phyloP scores from a whole-genome alignment of 2,113 vertebrate genomes.

The Neopipo cinnamomea region DNA sequence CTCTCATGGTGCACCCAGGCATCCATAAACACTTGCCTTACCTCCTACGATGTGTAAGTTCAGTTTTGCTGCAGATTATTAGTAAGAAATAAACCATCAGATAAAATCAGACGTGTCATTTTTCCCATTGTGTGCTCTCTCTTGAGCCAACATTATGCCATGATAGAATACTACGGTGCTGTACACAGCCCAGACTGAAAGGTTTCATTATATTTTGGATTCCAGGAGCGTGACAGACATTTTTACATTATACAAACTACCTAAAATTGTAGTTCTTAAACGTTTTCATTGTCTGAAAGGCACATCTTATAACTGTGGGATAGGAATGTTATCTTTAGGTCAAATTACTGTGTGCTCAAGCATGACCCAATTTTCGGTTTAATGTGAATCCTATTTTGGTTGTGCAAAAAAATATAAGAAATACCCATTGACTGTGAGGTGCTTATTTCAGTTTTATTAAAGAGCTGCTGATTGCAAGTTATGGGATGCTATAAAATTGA shows the following conservation, averaged over 20 bases:
- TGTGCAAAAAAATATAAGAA: constrained; percentile 14
- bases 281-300: constrained; percentile 61
- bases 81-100: background rate
- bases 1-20: background rate
- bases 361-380: constrained; percentile 55
- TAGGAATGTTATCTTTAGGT: constrained; percentile 65
- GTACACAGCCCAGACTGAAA: background rate
- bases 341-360: constrained; percentile 66
- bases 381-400: constrained; percentile 46
- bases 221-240: background rate
- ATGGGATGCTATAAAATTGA: constrained; percentile 52
- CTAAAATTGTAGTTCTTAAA: constrained; percentile 44
- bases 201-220: constrained; percentile 36
- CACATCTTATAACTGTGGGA: constrained; percentile 26
- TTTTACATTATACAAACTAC: constrained; percentile 49
- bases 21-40: background rate
- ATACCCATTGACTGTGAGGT: constrained; percentile 33
- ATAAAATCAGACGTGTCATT: background rate
- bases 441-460: constrained; percentile 67
- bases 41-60: background rate
- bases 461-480: constrained; percentile 55
- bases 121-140: background rate
- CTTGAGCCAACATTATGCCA: background rate
- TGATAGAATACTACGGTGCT: background rate
- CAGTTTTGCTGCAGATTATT: background rate